phyloP scores from a whole-genome alignment of 2,113 vertebrate genomes.

The Tetrax tetrax region DNA sequence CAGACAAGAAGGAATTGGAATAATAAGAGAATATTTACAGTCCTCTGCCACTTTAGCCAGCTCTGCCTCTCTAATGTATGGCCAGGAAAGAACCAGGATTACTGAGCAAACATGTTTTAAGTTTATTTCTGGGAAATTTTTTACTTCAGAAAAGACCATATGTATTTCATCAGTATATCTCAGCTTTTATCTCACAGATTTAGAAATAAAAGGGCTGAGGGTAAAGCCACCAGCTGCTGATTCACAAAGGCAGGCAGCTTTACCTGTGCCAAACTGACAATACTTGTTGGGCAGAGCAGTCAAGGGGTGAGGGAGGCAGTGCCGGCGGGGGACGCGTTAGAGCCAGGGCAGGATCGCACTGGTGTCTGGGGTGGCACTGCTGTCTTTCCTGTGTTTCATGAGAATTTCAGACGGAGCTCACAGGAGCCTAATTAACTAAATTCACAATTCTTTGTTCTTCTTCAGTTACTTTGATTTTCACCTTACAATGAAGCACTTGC shows the following conservation, averaged over 20 bases:
- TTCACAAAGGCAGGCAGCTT: background rate
- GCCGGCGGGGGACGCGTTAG: background rate
- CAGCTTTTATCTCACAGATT: background rate
- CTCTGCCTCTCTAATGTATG: background rate
- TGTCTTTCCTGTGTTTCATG: no score
- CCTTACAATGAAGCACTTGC: background rate
- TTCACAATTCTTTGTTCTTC: background rate
- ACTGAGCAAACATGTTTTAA: background rate
- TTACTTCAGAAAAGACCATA: background rate
- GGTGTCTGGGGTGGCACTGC: background rate
- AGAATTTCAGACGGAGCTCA: background rate
- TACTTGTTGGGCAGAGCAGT: background rate
- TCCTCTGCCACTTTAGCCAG: background rate
- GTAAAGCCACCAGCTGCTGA: background rate
- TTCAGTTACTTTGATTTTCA: background rate
- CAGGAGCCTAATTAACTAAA: background rate
- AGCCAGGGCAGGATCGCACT: background rate
- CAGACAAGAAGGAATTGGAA: background rate
- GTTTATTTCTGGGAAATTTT: background rate
- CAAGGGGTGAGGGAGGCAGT: background rate
- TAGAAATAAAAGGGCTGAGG: background rate
- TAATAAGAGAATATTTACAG: background rate
- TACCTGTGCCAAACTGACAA: background rate
- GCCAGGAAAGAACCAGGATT: background rate
- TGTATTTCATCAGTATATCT: background rate